Base-by-base conservation (phyloP, 37 sponge, comb jelly and placozoan genomes). In the Halichondria panicea region DNA sequence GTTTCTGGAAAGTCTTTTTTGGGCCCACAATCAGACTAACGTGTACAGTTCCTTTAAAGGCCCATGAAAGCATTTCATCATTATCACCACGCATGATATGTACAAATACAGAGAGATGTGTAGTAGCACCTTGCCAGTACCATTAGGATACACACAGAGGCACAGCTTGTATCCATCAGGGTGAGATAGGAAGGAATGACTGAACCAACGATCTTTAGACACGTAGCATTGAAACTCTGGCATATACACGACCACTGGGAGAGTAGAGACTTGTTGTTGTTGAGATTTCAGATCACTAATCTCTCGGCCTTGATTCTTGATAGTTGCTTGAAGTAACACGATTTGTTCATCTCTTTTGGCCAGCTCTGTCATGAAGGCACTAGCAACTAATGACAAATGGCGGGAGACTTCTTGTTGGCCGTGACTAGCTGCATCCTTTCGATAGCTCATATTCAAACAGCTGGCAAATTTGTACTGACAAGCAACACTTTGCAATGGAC, bases 161-260 rank as follows among this genome's bases (percentile, higher is more conserved):
- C 70, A 70, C 70, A 70, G 21, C 46, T 70, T 70, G 52, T 70
- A 70, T 37, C 74, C 74, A 63, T 7, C 31, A 25, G 58, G 9
- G 37, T 55, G 58, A 37, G 59, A 25, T 21, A 35, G 34, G 39
- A 55, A 72, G 34, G 40, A 11, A 15, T 37, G 58, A 30, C 74
- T 72, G 34, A 42, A 55, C 58, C 59, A 72, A 15, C 52, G 11
- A 11, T 18, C 13, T 11, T 48, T 48, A 18, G 11, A 15, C 11
- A 48, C 13, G 52, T 48, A 48, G 15, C 52, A 48, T 11, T 48
- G 13, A 15, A 48, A 11, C 11, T 11, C 13, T 48, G 52, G 52
- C 52, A 48, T 15, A 48, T 48, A 15, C 13, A 48, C 52, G 11
- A 15, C 13, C 52, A 48, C 52, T 48, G 52, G 52, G 11, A 15